A percentile compares a stretch with the other conserved stretches of the same genome.
Conservation (phyloP, 2,797 vertebrate genomes). For the Austrolebias charrua region DNA sequence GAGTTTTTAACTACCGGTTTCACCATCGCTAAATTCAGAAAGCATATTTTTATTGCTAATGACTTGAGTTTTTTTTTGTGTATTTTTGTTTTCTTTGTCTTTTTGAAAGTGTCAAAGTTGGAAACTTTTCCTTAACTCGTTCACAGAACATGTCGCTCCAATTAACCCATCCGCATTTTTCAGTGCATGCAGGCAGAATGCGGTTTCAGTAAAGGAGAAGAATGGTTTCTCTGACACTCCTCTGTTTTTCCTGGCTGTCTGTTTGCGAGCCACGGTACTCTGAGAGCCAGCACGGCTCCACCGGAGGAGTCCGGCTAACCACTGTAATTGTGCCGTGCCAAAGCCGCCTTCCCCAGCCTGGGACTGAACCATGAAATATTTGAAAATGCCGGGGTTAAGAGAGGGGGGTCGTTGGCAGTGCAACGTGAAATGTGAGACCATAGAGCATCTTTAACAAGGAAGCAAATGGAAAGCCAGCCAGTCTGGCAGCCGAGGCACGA, state of each 20-base stretch:
- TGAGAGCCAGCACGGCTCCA: conserved; percentile 67
- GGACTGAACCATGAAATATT: conserved; percentile 79
- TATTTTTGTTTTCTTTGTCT: neutral
- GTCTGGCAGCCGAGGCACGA: conserved; percentile 51
- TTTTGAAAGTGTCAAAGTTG: conserved; percentile 10
- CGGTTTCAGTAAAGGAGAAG: conserved; percentile 34
- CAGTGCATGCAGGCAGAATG: conserved; percentile 22
- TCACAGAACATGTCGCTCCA: conserved; percentile 40
- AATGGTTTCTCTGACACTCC: conserved; percentile 59
- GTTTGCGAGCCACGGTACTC: conserved; percentile 65
- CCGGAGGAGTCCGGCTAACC: conserved; percentile 76
- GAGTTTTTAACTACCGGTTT: neutral
- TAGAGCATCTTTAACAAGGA: conserved; percentile 72
- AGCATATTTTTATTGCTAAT: conserved; percentile 6
- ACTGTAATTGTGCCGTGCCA: conserved; percentile 72
- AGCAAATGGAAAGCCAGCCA: conserved; percentile 51
- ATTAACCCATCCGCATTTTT: conserved; percentile 44
- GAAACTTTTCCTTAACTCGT: conserved; percentile 26
- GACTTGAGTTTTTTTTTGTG: conserved; percentile 4
- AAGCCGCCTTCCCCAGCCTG: conserved; percentile 68
- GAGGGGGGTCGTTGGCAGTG: conserved; percentile 65
- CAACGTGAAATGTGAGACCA: conserved; percentile 68
- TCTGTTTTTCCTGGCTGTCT: conserved; percentile 72
- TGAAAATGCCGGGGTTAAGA: conserved; percentile 73
- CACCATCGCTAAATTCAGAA: neutral